These are phyloP conservation scores for Perognathus longimembris DNA, from an alignment of 2,113 vertebrate genomes.

Conservation along the genomic window DNA sequence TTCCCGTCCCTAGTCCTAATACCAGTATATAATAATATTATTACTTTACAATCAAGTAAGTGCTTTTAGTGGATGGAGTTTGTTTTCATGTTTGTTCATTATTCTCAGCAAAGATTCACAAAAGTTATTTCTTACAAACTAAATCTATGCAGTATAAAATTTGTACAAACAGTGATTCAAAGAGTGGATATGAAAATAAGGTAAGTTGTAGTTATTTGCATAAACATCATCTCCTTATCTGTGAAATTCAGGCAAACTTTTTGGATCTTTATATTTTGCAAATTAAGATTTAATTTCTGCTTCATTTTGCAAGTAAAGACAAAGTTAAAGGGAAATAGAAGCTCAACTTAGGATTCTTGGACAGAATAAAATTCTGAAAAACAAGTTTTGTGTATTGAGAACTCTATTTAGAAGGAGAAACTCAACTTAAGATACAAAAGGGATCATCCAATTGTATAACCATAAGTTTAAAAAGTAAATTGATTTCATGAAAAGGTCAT, in stretches of 20 bases:
- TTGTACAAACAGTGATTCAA: not conserved
- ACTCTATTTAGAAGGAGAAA: not conserved
- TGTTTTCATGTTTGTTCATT: not conserved
- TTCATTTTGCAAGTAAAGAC: not conserved
- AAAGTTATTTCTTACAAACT: not conserved
- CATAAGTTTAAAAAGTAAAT: not conserved
- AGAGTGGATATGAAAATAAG: not conserved
- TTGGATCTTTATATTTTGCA: not conserved
- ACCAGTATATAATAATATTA: too few relatives aligned
- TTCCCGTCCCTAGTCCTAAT: too few relatives aligned
- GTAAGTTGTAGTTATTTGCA: not conserved
- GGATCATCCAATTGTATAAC: not conserved
- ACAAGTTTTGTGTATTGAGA: not conserved
- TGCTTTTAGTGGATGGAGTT: not conserved
- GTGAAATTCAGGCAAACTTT: not conserved
- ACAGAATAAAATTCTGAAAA: constrained; percentile 12
- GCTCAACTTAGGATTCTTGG: not conserved
- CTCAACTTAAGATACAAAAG: not conserved
- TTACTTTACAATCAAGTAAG: not conserved
- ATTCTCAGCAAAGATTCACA: not conserved
- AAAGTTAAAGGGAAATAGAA: not conserved
- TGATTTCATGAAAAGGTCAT: not conserved
- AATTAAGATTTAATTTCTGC: not conserved
- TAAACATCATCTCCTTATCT: not conserved
- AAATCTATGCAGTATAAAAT: not conserved